Evolutionary conservation across 2,797 vertebrate species (phyloP), one percentile per base, ranked within the genome.

Genomic region (Odontamblyopus lacepedii): DNA sequence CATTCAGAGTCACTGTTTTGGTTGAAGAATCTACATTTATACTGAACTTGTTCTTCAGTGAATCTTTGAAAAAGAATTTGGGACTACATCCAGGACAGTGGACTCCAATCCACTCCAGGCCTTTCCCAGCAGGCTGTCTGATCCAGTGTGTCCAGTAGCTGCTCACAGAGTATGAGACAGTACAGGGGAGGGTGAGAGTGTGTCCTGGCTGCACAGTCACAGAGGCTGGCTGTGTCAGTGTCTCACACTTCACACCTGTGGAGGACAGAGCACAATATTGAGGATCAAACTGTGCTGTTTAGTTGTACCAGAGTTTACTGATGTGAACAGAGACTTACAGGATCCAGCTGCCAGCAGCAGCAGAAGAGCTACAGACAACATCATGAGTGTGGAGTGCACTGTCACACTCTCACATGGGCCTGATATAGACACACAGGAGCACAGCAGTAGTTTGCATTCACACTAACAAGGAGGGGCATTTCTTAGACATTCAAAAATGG

Each of bases 281-380:
- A 13, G 51, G 51, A 19, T 62, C 29, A 62, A 62, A 62, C 60
- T 32, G 60, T 19, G 29, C 16, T 62, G 60, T 35, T 29, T 32
- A 55, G 65, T 66, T 44, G 56, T 60, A 65, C 59, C 38, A 67
- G 56, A 62, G 41, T 61, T 16, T n/a, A 62, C 55, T 71, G 41
- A 30, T 13, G 51, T 56, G 38, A 72, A 72, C 30, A 61, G 73
- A 72, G 16, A 71, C 79, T 78, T 63, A 85, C 78, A 73, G 56
- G 59, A 73, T 74, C 63, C 83, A 84, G 74, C 80, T 51, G 78
- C 74, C 78, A 86, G 35, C 79, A 85, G 79, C 74, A 85, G 78
- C 63, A 86, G 63, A 71, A 83, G 71, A 86, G 79, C 67, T 57
- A 53, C 67, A 77, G 69, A 67, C 6, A 80, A 76, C 83, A 85